phyloP scores from a whole-genome alignment of 2,797 vertebrate genomes.

The Hypotaenidia okinawae region DNA sequence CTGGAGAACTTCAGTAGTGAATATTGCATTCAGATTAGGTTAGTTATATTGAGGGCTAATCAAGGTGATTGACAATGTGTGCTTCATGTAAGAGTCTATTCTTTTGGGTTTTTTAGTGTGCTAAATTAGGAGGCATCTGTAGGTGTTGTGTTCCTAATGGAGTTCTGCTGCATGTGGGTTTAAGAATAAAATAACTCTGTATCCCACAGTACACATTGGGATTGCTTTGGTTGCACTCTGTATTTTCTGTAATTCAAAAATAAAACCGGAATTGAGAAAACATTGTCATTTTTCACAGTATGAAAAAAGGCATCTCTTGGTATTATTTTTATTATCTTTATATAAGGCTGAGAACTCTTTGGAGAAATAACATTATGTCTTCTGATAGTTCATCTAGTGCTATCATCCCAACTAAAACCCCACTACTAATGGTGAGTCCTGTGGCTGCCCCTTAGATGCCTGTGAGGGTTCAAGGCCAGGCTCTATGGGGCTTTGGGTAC shows the following conservation, averaged over 20 bases:
- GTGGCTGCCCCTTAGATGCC: too few species aligned
- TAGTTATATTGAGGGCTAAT: not conserved
- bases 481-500: too few species aligned
- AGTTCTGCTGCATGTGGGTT: not conserved
- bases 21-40: not conserved
- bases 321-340: not conserved
- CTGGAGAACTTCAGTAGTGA: not conserved
- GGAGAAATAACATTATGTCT: not conserved
- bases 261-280: not conserved
- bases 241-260: not conserved
- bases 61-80: not conserved
- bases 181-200: not conserved
- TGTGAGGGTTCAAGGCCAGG: too few species aligned
- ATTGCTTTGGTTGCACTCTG: not conserved
- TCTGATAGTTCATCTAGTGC: not conserved
- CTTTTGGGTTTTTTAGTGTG: not conserved
- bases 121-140: not conserved
- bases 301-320: not conserved
- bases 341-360: not conserved
- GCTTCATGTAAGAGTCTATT: not conserved
- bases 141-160: not conserved
- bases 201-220: not conserved
- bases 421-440: not conserved
- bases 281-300: not conserved
- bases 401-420: not conserved